These are phyloP conservation scores for Sitodiplosis mosellana DNA, from an alignment of 1,140 invertebrate genomes.

Conservation along the genomic window DNA sequence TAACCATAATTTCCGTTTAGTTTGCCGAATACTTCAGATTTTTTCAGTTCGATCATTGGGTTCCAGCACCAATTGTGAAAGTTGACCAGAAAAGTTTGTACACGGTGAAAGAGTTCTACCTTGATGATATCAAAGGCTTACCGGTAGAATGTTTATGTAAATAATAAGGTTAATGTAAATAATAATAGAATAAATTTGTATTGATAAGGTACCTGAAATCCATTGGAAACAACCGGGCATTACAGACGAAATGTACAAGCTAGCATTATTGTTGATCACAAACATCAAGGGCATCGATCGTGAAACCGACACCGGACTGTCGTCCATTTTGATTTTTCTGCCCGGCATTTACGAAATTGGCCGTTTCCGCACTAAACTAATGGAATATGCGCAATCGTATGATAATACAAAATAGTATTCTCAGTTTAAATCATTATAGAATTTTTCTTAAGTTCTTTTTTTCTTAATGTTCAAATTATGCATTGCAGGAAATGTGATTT, in stretches of 20 bases:
- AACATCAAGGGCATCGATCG: constrained; percentile 53
- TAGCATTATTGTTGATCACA: constrained; percentile 44
- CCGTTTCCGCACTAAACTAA: background rate
- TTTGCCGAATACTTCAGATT: constrained; percentile 56
- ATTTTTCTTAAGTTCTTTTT: background rate
- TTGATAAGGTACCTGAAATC: constrained; percentile 32
- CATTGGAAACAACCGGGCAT: constrained; percentile 32
- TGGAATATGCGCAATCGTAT: background rate
- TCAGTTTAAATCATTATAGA: background rate
- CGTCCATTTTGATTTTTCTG: constrained; percentile 69
- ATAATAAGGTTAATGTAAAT: too few relatives aligned
- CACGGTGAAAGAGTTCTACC: constrained; percentile 42
- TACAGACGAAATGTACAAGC: constrained; percentile 28
- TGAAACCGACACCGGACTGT: constrained; percentile 15
- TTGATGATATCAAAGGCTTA: constrained; percentile 28
- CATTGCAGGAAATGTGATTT: too few relatives aligned
- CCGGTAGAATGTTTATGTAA: too few relatives aligned
- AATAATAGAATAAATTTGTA: too few relatives aligned
- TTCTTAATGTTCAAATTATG: background rate
- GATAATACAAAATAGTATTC: background rate
- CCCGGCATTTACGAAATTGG: constrained; percentile 76
- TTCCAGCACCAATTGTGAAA: constrained; percentile 34
- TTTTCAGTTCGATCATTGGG: constrained; percentile 23
- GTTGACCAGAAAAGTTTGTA: constrained; percentile 32
- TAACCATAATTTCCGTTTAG: too few relatives aligned